phyloP scores from a whole-genome alignment of 92 coral and sea anemone species.

The Umimayanthus kanabou region DNA sequence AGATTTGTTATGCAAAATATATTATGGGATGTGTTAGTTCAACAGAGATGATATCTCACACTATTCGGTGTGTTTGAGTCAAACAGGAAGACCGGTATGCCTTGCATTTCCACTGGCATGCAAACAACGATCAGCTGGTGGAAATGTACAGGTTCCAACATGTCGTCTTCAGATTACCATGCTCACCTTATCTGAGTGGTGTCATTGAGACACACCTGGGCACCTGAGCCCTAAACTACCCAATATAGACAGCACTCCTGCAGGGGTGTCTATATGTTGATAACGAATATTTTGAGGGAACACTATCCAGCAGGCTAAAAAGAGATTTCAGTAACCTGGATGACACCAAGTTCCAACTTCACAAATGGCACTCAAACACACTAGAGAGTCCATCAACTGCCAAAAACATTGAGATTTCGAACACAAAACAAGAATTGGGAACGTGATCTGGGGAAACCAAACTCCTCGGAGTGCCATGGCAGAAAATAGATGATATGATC shows the following conservation, averaged over 20 bases:
- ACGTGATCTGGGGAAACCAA: conserved; percentile 5
- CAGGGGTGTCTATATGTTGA: no score
- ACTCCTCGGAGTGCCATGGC: not conserved
- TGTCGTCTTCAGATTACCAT: not conserved
- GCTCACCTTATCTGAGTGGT: not conserved
- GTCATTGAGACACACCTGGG: conserved; percentile 14
- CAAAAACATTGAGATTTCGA: conserved; percentile 9
- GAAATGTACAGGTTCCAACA: conserved; percentile 12
- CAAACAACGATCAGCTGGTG: conserved; percentile 12
- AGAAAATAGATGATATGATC: not conserved
- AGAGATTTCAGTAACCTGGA: not conserved
- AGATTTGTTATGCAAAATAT: no score
- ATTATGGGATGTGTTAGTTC: no score
- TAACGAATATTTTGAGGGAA: no score
- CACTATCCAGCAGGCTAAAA: not conserved
- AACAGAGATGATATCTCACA: no score
- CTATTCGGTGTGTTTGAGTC: no score
- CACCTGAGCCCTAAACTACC: not conserved
- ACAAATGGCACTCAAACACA: no score
- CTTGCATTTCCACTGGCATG: no score
- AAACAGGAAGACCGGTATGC: no score
- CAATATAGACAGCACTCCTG: no score
- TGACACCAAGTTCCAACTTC: conserved; percentile 40
- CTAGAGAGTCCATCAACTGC: not conserved
- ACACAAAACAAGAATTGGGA: conserved; percentile 32